Evolutionary conservation across 2,888 invertebrate genomes (phyloP), one percentile per base, ranked within the genome.

Genomic region (Auanema sp.): DNA sequence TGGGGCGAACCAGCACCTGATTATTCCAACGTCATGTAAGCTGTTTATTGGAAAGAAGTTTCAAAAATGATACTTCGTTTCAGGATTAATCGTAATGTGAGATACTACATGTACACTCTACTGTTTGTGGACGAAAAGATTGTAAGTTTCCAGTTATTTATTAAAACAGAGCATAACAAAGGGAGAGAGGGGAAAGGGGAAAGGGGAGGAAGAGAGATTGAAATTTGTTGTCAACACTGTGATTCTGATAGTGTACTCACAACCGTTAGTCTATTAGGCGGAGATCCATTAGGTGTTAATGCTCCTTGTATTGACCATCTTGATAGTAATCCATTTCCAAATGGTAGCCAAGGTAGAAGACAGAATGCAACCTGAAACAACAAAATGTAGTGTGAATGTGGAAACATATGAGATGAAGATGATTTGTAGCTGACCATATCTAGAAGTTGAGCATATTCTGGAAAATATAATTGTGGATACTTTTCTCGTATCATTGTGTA

Each of bases 1-100:
- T 81, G 81, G 81, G 81, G 81, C 11, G 79, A 74, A 0, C 78
- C 79, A 14, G 78, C 79, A 1, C 81, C 80, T 1, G 79, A 81
- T 60, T 81, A 80, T 54, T 60, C 60, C 3, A 14, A 44, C n/a
- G 24, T 60, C 12, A 40, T 43, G 43, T 53, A 21, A 59, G 59
- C 21, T 47, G 47, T 10, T 47, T 10, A 18, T 21, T 43, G n/a
- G 43, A 47, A 21, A 47, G 16, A 47, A 47, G 47, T 5, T 3
- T 47, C 10, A 5, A 47, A 5, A 47, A 47, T 47, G 10, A 8
- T 18, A 21, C 10, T 33, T 33, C 43, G 1, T 47, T 58, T 44
- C 14, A 58, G 58, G 21, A 18, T 47, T 18, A 18, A 43, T 18
- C 54, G 24, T 23, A 43, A 54, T 43, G 10, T 21, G 1, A 10